A percentile compares a stretch with the other conserved stretches of the same genome.
Conservation (phyloP, 2,113 vertebrate species). For the Cairina moschata region DNA sequence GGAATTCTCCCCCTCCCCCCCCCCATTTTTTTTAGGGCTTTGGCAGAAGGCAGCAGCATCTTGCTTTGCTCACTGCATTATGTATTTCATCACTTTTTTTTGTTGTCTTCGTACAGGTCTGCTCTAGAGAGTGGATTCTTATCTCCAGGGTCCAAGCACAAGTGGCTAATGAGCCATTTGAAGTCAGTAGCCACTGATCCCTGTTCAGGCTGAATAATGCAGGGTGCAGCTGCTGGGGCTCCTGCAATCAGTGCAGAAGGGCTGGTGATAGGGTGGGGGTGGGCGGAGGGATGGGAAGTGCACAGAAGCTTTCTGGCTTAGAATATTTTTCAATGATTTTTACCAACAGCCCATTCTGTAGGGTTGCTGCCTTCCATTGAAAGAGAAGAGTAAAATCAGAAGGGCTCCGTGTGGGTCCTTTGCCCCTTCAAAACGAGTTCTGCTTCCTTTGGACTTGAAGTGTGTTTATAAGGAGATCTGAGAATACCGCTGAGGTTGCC, state of each 20-base stretch:
- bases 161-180: conserved; percentile 29
- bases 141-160: not conserved
- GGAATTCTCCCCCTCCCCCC: not conserved
- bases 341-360: not conserved
- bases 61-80: not conserved
- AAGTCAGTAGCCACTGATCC: not conserved
- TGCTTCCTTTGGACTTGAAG: not conserved
- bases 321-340: not conserved
- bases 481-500: not conserved
- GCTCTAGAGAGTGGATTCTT: not conserved
- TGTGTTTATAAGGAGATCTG: not conserved
- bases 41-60: not conserved
- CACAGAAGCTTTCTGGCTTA: not conserved
- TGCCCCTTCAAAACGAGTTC: not conserved
- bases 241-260: not conserved
- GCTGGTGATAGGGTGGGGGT: not conserved
- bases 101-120: not conserved
- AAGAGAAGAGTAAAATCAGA: not conserved
- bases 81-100: not conserved
- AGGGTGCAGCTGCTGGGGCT: not conserved
- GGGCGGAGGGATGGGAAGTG: not conserved
- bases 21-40: not conserved
- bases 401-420: not conserved
- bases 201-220: not conserved
- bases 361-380: fast-evolving